A percentile compares a stretch with the other conserved stretches of the same genome.
Evolutionary conservation across 2,888 invertebrate genomes (phyloP).

Genomic region (Andrena flavipes): DNA sequence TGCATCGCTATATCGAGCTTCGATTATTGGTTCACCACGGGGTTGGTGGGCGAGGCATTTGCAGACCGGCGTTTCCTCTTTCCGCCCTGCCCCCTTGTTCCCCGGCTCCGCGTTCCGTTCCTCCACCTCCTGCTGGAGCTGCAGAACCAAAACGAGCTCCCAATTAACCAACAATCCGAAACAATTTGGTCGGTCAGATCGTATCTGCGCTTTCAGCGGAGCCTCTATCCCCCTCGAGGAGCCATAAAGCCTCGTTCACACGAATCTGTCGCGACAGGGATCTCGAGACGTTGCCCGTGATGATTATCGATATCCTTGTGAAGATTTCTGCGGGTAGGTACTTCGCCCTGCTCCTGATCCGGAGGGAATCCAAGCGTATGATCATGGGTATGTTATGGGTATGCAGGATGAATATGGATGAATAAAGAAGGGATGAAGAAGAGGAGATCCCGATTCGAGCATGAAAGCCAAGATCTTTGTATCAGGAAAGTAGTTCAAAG

Average conservation of each 20-base stretch:
- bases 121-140: slow-evolving; percentile 37
- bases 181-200: slow-evolving; percentile 82
- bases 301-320: too few species aligned
- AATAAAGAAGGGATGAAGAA: too few species aligned
- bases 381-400: too few species aligned
- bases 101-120: slow-evolving; percentile 5
- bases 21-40: slow-evolving; percentile 76
- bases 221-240: slow-evolving; percentile 1
- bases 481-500: too few species aligned
- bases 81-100: slow-evolving; percentile 38
- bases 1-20: slow-evolving; percentile 70
- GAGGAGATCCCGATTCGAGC: too few species aligned
- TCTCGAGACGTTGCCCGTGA: background rate
- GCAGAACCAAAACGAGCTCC: slow-evolving; percentile 79
- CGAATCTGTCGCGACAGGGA: slow-evolving; percentile 12
- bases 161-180: slow-evolving; percentile 84
- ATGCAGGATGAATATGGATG: too few species aligned
- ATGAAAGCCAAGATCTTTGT: too few species aligned
- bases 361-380: too few species aligned
- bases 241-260: slow-evolving; percentile 52
- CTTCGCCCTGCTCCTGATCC: too few species aligned
- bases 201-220: slow-evolving; percentile 71
- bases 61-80: slow-evolving; percentile 58
- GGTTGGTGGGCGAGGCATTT: slow-evolving; percentile 77
- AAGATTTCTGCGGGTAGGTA: too few species aligned